Evolutionary conservation across 2,113 vertebrate genomes (phyloP), one percentile per base, ranked within the genome.

Genomic region (Atrichornis clamosus): DNA sequence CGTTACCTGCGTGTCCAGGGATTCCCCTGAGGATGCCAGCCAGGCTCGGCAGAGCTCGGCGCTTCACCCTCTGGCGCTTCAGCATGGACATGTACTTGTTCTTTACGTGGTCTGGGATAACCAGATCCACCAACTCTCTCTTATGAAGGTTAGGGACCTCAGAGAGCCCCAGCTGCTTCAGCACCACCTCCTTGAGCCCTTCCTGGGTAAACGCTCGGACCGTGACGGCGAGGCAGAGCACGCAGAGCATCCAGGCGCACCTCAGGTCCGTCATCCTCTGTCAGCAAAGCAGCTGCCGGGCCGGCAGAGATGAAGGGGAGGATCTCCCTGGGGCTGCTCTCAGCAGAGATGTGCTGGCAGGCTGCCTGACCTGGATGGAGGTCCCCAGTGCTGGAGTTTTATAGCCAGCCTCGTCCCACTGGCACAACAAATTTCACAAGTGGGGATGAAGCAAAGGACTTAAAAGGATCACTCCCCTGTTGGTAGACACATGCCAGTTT

Each of bases 41-140:
- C 90, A 99, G 93, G 90, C 98, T 99, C 3, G 99, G 99, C 72
- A 98, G 83, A 24, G 99, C 98, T 72, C 98, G 98, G 49, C 98
- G 98, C 80, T 97, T 98, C 95, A 98, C 98, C 89, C 98, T 97
- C 93, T 99, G 98, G 67, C 97, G 97, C 91, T 98, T 98, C 96
- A 99, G 96, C 99, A 99, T 98, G 74, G 98, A 98, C 58, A 97
- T 16, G 89, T 99, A 99, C 64, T 99, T 99, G 89, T 96, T 98
- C 96, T 93, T 98, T n/a, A 99, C 58, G 5, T 98, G 98, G 39
- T 98, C 96, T 22, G 99, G 99, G 82, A 99, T 97, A n/a, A 99
- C 95, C 76, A 99, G 90, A 67, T 98, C 98, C 78, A 97, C 98
- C 93, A 99, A 52, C 83, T 99, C 99, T 82, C 98, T 96, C 75